Percentiles rank a stretch among this genome's conserved stretches.
phyloP scores from a whole-genome alignment of 2,888 invertebrate species.

The Himalopsyche kuldschensis region DNA sequence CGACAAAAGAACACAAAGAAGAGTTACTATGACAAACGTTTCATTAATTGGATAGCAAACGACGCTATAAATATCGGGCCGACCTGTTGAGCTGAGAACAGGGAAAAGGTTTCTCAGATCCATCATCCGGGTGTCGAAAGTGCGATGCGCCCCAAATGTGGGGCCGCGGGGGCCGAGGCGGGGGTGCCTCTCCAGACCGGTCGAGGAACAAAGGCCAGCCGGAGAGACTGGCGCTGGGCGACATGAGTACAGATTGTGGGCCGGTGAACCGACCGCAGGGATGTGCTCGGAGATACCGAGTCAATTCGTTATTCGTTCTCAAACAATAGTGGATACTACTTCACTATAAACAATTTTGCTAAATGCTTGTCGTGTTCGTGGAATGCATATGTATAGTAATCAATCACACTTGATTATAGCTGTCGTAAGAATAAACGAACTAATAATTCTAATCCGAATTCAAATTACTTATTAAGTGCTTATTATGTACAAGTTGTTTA shows the following conservation, averaged over 20 bases:
- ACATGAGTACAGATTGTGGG: background rate
- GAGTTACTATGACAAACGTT: too few species aligned
- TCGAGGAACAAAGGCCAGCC: constrained; percentile 28
- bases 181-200: constrained; percentile 18
- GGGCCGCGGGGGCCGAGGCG: constrained; percentile 18
- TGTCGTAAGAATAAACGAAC: too few species aligned
- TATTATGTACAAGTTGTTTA: too few species aligned
- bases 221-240: background rate
- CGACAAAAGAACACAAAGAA: too few species aligned
- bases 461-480: too few species aligned
- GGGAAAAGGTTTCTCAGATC: background rate
- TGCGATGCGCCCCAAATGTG: background rate
- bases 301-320: background rate
- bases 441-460: too few species aligned
- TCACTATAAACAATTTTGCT: background rate
- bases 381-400: too few species aligned
- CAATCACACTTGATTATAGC: too few species aligned
- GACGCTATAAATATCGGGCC: too few species aligned
- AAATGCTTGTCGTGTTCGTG: background rate
- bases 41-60: too few species aligned
- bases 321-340: background rate
- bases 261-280: background rate
- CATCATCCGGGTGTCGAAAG: background rate
- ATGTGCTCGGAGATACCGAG: background rate
- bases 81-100: background rate